Percentiles rank a stretch among this genome's conserved stretches.
phyloP scores from a whole-genome alignment of 2,797 vertebrate genomes.

The Liasis olivaceus region DNA sequence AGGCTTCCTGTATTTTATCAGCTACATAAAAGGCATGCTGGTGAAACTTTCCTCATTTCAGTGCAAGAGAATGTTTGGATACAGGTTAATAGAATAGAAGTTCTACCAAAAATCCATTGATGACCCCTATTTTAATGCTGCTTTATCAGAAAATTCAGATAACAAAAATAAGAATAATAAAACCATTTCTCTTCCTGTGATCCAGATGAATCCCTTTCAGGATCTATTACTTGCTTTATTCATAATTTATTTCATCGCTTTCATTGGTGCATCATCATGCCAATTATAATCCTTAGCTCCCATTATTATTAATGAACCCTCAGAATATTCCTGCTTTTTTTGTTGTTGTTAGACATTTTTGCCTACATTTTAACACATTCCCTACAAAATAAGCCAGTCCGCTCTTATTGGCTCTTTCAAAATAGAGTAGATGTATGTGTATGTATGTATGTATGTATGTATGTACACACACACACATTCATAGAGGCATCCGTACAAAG shows the following conservation, averaged over 20 bases:
- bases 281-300: neutral
- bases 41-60: neutral
- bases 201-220: neutral
- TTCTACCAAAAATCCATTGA: neutral
- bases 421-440: neutral
- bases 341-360: neutral
- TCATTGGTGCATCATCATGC: neutral
- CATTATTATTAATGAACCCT: neutral
- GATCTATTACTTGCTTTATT: neutral
- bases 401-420: neutral
- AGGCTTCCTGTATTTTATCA: neutral
- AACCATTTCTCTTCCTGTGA: neutral
- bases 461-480: too few relatives aligned
- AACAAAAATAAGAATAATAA: neutral
- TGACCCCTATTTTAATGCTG: neutral
- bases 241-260: neutral
- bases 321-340: neutral
- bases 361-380: neutral
- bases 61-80: neutral
- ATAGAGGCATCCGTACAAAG: too few relatives aligned
- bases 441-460: too few relatives aligned
- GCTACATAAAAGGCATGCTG: neutral
- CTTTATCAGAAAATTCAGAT: neutral
- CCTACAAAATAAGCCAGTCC: neutral
- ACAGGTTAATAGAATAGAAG: neutral